phyloP scores from a whole-genome alignment of 1,140 invertebrate genomes.

The Holcopasites calliopsidis region DNA sequence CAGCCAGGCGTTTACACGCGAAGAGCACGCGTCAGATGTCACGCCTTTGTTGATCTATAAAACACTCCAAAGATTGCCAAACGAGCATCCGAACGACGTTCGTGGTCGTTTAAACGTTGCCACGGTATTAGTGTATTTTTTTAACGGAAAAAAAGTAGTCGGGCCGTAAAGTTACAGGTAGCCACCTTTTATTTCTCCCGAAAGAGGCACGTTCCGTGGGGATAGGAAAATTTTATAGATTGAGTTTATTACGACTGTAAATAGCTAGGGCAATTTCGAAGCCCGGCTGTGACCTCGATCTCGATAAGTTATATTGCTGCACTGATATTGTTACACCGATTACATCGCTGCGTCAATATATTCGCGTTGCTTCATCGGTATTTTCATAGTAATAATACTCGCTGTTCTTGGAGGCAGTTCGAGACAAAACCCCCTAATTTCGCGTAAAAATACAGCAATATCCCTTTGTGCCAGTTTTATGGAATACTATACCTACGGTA shows the following conservation, averaged over 20 bases:
- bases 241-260: background rate
- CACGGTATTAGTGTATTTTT: background rate
- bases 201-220: background rate
- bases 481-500: no score
- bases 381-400: background rate
- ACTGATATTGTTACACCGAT: background rate
- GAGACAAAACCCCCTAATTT: background rate
- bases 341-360: background rate
- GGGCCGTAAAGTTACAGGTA: background rate
- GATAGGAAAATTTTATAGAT: background rate
- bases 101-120: background rate
- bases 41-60: constrained; percentile 12
- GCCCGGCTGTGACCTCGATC: background rate
- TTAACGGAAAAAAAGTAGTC: background rate
- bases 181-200: background rate
- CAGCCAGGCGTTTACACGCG: background rate
- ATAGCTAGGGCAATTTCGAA: constrained; percentile 1
- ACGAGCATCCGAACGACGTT: background rate
- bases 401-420: background rate
- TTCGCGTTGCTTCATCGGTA: background rate
- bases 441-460: no score
- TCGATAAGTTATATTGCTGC: background rate
- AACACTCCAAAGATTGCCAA: background rate
- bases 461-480: no score
- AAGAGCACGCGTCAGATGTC: background rate